Evolutionary conservation across 2,797 vertebrate species (phyloP), one percentile per base, ranked within the genome.

Genomic region (Chromis chromis): DNA sequence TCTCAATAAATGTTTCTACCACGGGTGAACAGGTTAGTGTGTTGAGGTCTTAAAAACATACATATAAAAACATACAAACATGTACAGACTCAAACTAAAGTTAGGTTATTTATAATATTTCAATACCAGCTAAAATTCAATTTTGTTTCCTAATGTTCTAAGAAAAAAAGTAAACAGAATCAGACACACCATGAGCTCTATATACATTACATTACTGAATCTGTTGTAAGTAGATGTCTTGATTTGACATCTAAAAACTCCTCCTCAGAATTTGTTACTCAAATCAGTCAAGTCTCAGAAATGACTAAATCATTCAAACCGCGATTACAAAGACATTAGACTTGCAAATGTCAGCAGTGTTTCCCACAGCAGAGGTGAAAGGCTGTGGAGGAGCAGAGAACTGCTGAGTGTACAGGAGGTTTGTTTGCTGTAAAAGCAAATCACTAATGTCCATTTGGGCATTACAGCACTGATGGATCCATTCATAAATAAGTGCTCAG

Each of bases 281-380:
- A 91, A 89, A 90, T 86, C 44, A 58, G 70, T 53, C 25, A 21
- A 60, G 60, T 50, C 57, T 73, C 39, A n/a, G 54, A 53, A 74
- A 46, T 68, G 74, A 78, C 62, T 60, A 55, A 70, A 76, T 67
- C 74, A 28, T 53, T 75, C n/a, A 58, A 54, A 49, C 44, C 7
- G 17, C 22, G 70, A 73, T 19, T 75, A 69, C 65, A 36, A 76
- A 70, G 61, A 83, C 65, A 78, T 85, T 71, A 74, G 79, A 86
- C 86, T 86, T 90, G 87, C 90, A 92, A 89, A 91, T 88, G 74
- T 89, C 80, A 82, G 86, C 85, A 87, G 65, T 14, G 79, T 70
- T 46, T 79, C 65, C 19, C 25, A 75, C 61, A 31, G 63, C 65
- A 62, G 71, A 68, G 42, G 76, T 70, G 54, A 83, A 84, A 71